phyloP scores from a whole-genome alignment of 1,140 invertebrate species.

The Solenopsis fugax region DNA sequence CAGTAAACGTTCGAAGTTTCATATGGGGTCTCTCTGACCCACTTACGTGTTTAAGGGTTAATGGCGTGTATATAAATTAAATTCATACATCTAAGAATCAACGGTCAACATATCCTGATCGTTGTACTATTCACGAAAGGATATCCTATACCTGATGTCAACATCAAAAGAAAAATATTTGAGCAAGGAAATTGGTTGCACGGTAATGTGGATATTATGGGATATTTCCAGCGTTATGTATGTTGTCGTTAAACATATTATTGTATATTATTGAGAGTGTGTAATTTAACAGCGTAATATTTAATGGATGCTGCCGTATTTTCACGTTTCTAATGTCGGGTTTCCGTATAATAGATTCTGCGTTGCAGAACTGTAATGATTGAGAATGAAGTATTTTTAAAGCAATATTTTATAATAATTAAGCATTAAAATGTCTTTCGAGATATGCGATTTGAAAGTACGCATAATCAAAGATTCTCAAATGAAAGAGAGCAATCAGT shows the following conservation, averaged over 20 bases:
- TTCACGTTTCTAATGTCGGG: background rate
- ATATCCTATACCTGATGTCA: background rate
- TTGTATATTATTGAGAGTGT: constrained; percentile 3
- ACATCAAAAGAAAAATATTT: background rate
- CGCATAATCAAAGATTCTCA: background rate
- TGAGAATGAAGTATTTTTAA: constrained; percentile 57
- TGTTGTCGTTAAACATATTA: constrained; percentile 17
- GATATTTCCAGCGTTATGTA: constrained; percentile 2
- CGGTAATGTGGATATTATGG: background rate
- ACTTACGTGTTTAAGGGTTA: no score
- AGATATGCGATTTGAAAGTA: constrained; percentile 34
- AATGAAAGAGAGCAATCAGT: constrained; percentile 14
- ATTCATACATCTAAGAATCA: background rate
- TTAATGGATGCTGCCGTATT: constrained; percentile 1
- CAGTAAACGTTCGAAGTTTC: no score
- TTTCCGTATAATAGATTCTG: background rate
- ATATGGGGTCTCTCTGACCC: no score
- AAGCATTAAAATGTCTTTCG: constrained; percentile 29
- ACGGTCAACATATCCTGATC: background rate
- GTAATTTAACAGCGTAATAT: constrained; percentile 39
- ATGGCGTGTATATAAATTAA: background rate
- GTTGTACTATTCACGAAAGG: background rate
- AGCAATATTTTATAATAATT: constrained; percentile 62
- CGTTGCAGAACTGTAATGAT: background rate
- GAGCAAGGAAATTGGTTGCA: background rate